A percentile compares a stretch with the other conserved stretches of the same genome.
These are phyloP conservation scores for Xenopus petersii DNA, from an alignment of 2,797 vertebrate species.

Conservation along the genomic window DNA sequence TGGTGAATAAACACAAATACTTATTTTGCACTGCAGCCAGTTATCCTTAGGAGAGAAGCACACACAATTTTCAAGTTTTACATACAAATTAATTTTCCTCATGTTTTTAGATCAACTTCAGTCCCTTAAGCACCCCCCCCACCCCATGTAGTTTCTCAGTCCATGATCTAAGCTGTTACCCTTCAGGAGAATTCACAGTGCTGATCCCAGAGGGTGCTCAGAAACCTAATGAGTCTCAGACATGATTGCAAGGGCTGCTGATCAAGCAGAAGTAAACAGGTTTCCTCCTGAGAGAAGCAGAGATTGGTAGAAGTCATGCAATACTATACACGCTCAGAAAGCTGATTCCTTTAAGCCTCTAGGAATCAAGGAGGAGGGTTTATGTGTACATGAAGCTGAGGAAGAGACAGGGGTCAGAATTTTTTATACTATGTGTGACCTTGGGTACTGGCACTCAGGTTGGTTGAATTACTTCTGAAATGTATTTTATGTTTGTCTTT, in stretches of 20 bases:
- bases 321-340: slow-evolving; percentile 35
- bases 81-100: slow-evolving; percentile 31
- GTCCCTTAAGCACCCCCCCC: not conserved
- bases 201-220: slow-evolving; percentile 29
- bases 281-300: slow-evolving; percentile 38
- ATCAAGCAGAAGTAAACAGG: slow-evolving; percentile 47
- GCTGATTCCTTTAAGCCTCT: slow-evolving; percentile 27
- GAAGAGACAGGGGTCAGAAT: not conserved
- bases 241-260: slow-evolving; percentile 46
- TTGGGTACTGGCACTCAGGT: not conserved
- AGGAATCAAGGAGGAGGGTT: slow-evolving; percentile 7
- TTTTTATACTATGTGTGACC: not conserved
- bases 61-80: not conserved
- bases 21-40: not conserved
- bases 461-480: too few species aligned
- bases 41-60: not conserved
- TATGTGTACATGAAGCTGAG: not conserved
- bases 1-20: too few species aligned
- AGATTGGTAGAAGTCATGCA: slow-evolving; percentile 43
- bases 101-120: slow-evolving; percentile 12
- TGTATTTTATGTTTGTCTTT: too few species aligned
- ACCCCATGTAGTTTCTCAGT: slow-evolving; percentile 18
- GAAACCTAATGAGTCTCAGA: slow-evolving; percentile 43
- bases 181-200: slow-evolving; percentile 26
- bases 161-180: slow-evolving; percentile 27